A percentile compares a stretch with the other conserved stretches of the same genome.
Evolutionary conservation across 2,888 invertebrate species (phyloP).

Genomic region (Polydrusus pterygomalis): DNA sequence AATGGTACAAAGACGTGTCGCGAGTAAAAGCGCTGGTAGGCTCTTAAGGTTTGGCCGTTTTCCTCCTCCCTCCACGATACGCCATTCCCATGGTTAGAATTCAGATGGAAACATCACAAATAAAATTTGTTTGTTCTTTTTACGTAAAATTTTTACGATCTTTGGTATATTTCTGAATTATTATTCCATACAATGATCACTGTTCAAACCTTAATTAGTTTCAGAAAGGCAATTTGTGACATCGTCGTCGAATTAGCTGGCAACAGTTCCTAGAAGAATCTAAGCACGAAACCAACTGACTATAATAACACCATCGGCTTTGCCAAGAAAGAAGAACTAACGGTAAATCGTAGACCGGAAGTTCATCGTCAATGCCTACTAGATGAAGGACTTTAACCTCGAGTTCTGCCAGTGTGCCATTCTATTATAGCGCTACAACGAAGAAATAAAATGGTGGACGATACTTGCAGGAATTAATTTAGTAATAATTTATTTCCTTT

Average conservation of each 20-base stretch:
- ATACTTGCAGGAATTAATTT: constrained; percentile 38
- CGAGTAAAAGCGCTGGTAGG: no score
- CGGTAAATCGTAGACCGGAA: constrained; percentile 70
- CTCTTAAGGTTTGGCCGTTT: no score
- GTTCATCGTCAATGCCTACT: constrained; percentile 69
- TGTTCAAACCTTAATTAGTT: background rate
- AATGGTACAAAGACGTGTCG: no score
- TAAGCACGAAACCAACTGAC: constrained; percentile 37
- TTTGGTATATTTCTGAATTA: no score
- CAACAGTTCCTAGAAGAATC: constrained; percentile 17
- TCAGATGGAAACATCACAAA: no score
- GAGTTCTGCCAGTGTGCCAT: constrained; percentile 57
- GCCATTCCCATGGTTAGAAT: no score
- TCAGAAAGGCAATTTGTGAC: constrained; percentile 11
- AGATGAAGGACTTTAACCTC: constrained; percentile 71
- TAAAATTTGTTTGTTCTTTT: no score
- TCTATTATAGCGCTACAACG: constrained; percentile 44
- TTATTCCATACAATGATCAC: background rate
- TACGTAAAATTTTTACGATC: no score
- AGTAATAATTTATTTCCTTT: background rate
- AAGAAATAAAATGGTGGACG: constrained; percentile 41
- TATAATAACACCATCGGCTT: constrained; percentile 49
- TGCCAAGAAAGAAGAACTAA: constrained; percentile 64
- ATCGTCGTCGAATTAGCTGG: constrained; percentile 4
- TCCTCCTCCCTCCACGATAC: no score